These are phyloP conservation scores for Rhysida immarginata DNA, from an alignment of 1,140 invertebrate genomes.

Conservation along the genomic window DNA sequence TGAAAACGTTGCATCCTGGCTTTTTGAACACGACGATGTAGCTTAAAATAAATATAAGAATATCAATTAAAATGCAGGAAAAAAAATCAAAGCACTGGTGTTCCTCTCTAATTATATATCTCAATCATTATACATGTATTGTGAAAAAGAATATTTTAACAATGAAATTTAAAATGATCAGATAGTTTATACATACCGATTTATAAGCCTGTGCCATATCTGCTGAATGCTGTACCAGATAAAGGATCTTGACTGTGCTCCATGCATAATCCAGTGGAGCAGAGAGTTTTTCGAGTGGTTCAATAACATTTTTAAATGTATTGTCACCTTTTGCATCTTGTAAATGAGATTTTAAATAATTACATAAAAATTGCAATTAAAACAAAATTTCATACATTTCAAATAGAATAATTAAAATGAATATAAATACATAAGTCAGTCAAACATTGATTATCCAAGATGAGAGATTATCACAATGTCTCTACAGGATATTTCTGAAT, in stretches of 20 bases:
- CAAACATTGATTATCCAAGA: not conserved
- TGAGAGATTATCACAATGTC: not conserved
- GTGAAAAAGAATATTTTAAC: conserved; percentile 7
- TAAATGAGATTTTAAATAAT: not conserved
- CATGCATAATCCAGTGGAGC: conserved; percentile 63
- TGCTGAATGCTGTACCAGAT: conserved; percentile 57
- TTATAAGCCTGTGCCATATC: conserved; percentile 59
- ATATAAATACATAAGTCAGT: no score
- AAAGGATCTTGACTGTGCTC: conserved; percentile 67
- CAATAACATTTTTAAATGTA: conserved; percentile 55
- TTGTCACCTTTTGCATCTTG: conserved; percentile 26
- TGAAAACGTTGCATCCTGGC: conserved; percentile 26
- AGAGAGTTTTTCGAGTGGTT: conserved; percentile 54
- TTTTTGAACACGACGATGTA: conserved; percentile 25
- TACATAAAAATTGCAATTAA: not conserved
- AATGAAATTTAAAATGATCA: conserved; percentile 5
- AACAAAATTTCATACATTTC: not conserved
- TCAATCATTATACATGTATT: no score
- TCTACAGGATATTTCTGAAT: not conserved
- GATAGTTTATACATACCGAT: conserved; percentile 42
- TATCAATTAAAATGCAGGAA: conserved; percentile 4
- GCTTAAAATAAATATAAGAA: conserved; percentile 18
- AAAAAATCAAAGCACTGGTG: no score
- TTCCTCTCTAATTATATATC: no score
- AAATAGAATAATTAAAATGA: no score